These are phyloP conservation scores for Perizoma affinitatum DNA, from an alignment of 2,888 invertebrate species.

Conservation along the genomic window DNA sequence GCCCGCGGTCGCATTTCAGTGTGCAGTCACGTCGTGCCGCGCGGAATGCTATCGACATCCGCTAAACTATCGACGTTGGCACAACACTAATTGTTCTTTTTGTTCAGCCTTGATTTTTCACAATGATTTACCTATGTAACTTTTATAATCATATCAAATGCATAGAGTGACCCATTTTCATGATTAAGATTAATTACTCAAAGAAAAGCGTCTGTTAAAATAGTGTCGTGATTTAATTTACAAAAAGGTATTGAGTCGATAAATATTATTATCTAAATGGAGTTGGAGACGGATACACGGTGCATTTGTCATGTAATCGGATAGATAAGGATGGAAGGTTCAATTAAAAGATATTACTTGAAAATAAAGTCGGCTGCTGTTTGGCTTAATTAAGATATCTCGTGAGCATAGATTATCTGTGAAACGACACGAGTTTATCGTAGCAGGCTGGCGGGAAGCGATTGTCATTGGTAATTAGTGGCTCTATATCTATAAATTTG, in stretches of 20 bases:
- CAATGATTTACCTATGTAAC: slow-evolving; percentile 74
- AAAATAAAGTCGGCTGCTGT: slow-evolving; percentile 41
- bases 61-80: slow-evolving; percentile 78
- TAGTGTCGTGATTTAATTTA: slow-evolving; percentile 37
- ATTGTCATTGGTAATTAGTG: slow-evolving; percentile 70
- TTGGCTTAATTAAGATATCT: slow-evolving; percentile 66
- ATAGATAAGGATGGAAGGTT: slow-evolving; percentile 50
- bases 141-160: slow-evolving; percentile 70
- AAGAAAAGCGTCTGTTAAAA: slow-evolving; percentile 44
- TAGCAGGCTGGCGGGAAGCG: slow-evolving; percentile 58
- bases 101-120: slow-evolving; percentile 66
- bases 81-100: slow-evolving; percentile 81
- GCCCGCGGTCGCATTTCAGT: slow-evolving; percentile 62
- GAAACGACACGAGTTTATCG: slow-evolving; percentile 41
- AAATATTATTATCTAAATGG: slow-evolving; percentile 23
- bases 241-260: slow-evolving; percentile 31
- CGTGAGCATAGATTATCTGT: slow-evolving; percentile 58
- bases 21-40: slow-evolving; percentile 73
- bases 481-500: slow-evolving; percentile 48
- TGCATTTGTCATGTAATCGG: slow-evolving; percentile 59
- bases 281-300: slow-evolving; percentile 29
- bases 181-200: slow-evolving; percentile 72
- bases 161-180: slow-evolving; percentile 62
- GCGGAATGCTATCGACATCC: slow-evolving; percentile 80
- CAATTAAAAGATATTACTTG: slow-evolving; percentile 67